Conservation (phyloP, 2,113 vertebrate genomes). For the Ptyas mucosa region DNA sequence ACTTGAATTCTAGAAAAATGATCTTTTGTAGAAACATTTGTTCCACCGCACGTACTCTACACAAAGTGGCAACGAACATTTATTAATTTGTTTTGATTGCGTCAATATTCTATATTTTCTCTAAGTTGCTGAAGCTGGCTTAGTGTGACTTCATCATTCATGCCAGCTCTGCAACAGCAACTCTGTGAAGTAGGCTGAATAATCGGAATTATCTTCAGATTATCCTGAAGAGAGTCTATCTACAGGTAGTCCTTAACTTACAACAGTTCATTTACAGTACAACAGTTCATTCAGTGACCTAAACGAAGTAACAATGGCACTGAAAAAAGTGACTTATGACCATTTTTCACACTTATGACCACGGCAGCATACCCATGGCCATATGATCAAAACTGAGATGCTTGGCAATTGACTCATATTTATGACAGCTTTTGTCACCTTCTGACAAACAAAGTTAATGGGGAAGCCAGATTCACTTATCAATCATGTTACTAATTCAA, state of each 20-base stretch:
- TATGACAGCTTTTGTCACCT: background rate
- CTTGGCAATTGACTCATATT: background rate
- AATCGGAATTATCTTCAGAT: background rate
- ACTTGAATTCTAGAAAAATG: background rate
- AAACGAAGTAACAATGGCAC: background rate
- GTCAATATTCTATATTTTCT: background rate
- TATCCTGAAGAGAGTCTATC: background rate
- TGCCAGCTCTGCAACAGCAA: background rate
- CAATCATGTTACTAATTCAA: background rate
- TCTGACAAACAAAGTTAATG: background rate
- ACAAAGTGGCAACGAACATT: background rate
- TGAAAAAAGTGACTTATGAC: no score
- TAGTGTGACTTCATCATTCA: background rate
- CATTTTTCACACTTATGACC: background rate
- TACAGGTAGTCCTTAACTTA: background rate
- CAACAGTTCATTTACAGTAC: background rate
- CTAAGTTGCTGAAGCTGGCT: background rate
- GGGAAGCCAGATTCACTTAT: background rate
- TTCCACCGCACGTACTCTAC: background rate
- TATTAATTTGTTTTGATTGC: background rate
- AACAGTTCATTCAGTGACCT: background rate
- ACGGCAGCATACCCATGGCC: background rate
- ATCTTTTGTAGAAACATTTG: background rate
- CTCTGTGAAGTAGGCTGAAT: background rate
- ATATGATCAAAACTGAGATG: background rate